A percentile compares a stretch with the other conserved stretches of the same genome.
Conservation (phyloP, 2,888 invertebrate genomes). For the Chrysina gloriosa region DNA sequence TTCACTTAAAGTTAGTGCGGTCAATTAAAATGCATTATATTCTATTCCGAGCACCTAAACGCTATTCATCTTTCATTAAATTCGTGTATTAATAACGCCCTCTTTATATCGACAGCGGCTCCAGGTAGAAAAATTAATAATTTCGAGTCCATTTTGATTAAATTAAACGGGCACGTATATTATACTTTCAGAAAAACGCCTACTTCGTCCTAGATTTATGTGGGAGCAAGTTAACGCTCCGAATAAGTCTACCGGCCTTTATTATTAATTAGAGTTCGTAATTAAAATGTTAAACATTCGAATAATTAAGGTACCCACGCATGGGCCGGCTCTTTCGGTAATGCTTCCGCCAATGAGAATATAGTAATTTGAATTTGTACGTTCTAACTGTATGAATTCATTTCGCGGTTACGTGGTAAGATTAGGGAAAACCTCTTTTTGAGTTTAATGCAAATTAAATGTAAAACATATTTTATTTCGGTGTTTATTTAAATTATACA, state of each 20-base stretch:
- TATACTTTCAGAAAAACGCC: conserved; percentile 28
- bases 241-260: neutral
- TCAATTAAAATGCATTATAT: conserved; percentile 33
- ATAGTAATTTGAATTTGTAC: neutral
- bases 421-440: neutral
- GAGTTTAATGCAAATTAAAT: conserved; percentile 18
- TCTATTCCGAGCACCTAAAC: conserved; percentile 18
- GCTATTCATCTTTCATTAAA: conserved; percentile 35
- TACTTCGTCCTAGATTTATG: conserved; percentile 32
- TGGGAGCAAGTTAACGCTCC: conserved; percentile 18
- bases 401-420: conserved; percentile 18
- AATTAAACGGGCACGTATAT: conserved; percentile 27
- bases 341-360: conserved; percentile 3
- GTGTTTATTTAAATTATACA: neutral
- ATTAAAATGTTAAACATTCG: conserved; percentile 31
- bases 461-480: neutral
- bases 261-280: conserved; percentile 28
- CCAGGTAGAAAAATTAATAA: conserved; percentile 28
- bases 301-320: conserved; percentile 10
- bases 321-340: conserved; percentile 18
- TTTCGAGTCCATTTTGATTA: conserved; percentile 36
- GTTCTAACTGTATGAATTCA: conserved; percentile 2
- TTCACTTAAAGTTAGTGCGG: conserved; percentile 14
- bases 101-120: neutral
- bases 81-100: conserved; percentile 27